phyloP scores from a whole-genome alignment of 1,140 invertebrate species.

The Vollenhovia emeryi region DNA sequence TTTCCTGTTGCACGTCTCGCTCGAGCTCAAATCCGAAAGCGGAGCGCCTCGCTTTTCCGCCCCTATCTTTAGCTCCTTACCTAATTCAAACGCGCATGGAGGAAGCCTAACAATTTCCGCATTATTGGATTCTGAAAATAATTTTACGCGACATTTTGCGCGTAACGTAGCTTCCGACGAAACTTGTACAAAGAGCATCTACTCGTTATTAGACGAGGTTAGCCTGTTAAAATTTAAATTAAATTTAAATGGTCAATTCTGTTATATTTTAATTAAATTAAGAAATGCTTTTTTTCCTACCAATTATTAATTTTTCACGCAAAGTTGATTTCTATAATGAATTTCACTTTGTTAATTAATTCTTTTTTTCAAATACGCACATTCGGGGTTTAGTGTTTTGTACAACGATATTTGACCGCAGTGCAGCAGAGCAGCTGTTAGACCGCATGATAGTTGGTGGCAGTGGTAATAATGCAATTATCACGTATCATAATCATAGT shows the following conservation, averaged over 20 bases:
- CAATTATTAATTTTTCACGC: neutral
- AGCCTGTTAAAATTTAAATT: neutral
- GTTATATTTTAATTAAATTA: constrained; percentile 14
- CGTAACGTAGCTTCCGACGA: neutral
- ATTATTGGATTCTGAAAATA: neutral
- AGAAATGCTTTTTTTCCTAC: neutral
- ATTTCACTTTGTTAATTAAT: neutral
- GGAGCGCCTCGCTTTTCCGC: neutral
- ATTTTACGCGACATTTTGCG: neutral
- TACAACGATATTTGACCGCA: neutral
- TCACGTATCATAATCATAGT: neutral
- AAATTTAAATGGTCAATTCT: neutral
- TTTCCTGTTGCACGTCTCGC: neutral
- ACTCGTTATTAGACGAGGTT: neutral
- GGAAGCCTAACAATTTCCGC: neutral
- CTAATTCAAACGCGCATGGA: neutral
- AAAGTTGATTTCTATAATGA: neutral
- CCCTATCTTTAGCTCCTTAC: neutral
- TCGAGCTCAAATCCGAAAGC: constrained; percentile 22
- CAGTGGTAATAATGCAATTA: constrained; percentile 27
- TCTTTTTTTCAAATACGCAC: neutral
- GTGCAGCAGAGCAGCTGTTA: neutral
- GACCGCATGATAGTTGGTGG: neutral
- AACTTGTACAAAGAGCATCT: neutral
- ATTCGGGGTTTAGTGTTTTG: neutral